Percentiles rank a stretch among this genome's conserved stretches.
These are phyloP conservation scores for Aphodius granarius DNA, from an alignment of 2,888 invertebrate genomes.

Conservation along the genomic window DNA sequence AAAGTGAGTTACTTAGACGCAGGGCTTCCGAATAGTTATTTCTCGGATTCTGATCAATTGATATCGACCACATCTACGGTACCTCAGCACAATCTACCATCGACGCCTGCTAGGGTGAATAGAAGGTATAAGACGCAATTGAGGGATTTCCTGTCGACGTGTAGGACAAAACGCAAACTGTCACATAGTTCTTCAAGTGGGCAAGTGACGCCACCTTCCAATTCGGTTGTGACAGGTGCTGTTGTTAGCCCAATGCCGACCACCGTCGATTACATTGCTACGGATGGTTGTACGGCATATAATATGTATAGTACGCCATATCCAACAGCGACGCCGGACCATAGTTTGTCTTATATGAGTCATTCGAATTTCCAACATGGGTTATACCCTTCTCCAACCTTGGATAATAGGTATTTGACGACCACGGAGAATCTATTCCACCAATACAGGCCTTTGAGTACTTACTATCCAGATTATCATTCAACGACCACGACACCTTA, in stretches of 20 bases:
- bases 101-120: constrained; percentile 79
- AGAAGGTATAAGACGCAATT: constrained; percentile 93
- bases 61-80: constrained; percentile 62
- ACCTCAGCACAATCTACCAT: constrained; percentile 56
- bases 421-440: constrained; percentile 85
- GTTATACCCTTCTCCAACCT: constrained; percentile 58
- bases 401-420: constrained; percentile 67
- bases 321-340: constrained; percentile 67
- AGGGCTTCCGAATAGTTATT: constrained; percentile 87
- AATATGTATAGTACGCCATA: constrained; percentile 82
- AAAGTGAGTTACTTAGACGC: constrained; percentile 97
- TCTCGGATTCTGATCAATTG: constrained; percentile 83
- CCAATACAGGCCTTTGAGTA: constrained; percentile 85
- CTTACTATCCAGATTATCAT: constrained; percentile 78
- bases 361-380: constrained; percentile 70
- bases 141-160: constrained; percentile 89
- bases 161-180: constrained; percentile 55
- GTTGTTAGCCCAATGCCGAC: constrained; percentile 58
- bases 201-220: constrained; percentile 52
- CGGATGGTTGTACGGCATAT: constrained; percentile 71
- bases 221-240: constrained; percentile 60
- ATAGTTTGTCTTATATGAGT: constrained; percentile 66
- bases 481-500: constrained; percentile 67
- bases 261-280: constrained; percentile 69
- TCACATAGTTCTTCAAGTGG: constrained; percentile 48